Evolutionary conservation across 2,888 invertebrate species (phyloP).

Genomic region (Malthinus flaveolus): DNA sequence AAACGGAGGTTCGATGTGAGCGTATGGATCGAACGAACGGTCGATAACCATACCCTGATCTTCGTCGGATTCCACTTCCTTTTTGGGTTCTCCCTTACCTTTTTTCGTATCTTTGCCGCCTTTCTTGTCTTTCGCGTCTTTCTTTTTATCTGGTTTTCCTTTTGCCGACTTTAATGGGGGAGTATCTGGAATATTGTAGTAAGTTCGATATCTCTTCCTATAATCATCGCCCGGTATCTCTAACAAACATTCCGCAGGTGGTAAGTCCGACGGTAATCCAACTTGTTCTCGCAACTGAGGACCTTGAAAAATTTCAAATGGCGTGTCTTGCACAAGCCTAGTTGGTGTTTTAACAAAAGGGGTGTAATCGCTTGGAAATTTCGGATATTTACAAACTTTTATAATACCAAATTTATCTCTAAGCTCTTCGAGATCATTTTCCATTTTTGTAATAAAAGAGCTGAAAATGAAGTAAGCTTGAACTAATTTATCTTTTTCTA

Average conservation of each 20-base stretch:
- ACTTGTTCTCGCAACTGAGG: slow-evolving; percentile 6
- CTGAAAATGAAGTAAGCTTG: slow-evolving; percentile 32
- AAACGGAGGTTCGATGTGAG: slow-evolving; percentile 1
- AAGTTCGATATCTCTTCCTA: slow-evolving; percentile 25
- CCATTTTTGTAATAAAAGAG: slow-evolving; percentile 33
- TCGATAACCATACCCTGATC: slow-evolving; percentile 18
- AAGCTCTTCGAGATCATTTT: slow-evolving; percentile 24
- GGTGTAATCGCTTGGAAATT: not conserved
- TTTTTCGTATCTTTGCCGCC: slow-evolving; percentile 16
- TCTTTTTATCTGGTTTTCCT: slow-evolving; percentile 16
- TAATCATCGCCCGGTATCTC: slow-evolving; percentile 29
- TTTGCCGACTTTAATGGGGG: slow-evolving; percentile 1
- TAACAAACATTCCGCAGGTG: slow-evolving; percentile 26
- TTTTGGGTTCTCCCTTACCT: slow-evolving; percentile 12
- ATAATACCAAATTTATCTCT: slow-evolving; percentile 18
- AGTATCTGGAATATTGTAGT: slow-evolving; percentile 27
- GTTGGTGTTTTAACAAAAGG: slow-evolving; percentile 1
- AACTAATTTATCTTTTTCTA: slow-evolving; percentile 15
- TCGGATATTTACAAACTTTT: slow-evolving; percentile 22
- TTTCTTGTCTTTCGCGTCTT: slow-evolving; percentile 13
- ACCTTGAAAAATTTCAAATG: slow-evolving; percentile 1
- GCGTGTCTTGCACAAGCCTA: slow-evolving; percentile 11
- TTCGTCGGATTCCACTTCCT: slow-evolving; percentile 6
- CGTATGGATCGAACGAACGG: slow-evolving; percentile 22
- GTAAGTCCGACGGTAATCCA: slow-evolving; percentile 10